Conservation (phyloP, 1,140 invertebrate species). For the Asbolus verrucosus region DNA sequence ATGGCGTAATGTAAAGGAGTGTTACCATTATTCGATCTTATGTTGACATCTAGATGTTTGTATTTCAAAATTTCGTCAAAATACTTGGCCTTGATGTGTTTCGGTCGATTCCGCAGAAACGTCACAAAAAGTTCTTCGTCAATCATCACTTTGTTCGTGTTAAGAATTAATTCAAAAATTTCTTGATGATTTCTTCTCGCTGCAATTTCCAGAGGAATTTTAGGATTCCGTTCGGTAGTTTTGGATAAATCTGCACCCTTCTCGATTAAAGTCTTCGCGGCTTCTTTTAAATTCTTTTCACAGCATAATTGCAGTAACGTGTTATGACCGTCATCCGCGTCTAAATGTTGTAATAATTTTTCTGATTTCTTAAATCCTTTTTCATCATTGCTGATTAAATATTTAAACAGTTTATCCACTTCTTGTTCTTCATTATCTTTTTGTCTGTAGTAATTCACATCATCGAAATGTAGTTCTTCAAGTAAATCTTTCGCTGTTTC, state of each 20-base stretch:
- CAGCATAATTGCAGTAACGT: slow-evolving; percentile 32
- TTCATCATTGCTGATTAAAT: background rate
- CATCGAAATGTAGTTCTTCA: background rate
- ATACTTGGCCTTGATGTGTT: slow-evolving; percentile 25
- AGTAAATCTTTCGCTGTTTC: background rate
- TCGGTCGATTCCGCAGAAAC: slow-evolving; percentile 8
- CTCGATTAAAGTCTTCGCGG: slow-evolving; percentile 9
- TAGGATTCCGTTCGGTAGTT: slow-evolving; percentile 23
- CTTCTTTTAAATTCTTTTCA: slow-evolving; percentile 25
- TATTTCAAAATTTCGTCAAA: slow-evolving; percentile 36
- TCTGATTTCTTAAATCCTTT: slow-evolving; percentile 15
- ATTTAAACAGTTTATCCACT: slow-evolving; percentile 5
- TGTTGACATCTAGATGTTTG: slow-evolving; percentile 1
- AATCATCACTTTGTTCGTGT: slow-evolving; percentile 23
- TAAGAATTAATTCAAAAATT: slow-evolving; percentile 31
- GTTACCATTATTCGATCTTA: slow-evolving; percentile 22
- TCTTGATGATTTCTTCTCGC: slow-evolving; percentile 20
- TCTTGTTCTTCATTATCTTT: background rate
- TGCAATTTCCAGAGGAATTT: slow-evolving; percentile 34
- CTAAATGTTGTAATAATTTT: background rate
- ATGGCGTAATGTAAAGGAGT: slow-evolving; percentile 36
- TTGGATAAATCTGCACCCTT: slow-evolving; percentile 17
- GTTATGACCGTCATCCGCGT: slow-evolving; percentile 25
- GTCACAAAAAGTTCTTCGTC: slow-evolving; percentile 2
- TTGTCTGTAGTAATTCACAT: background rate